These are phyloP conservation scores for Sipha flava DNA, from an alignment of 1,140 invertebrate genomes.

Conservation along the genomic window DNA sequence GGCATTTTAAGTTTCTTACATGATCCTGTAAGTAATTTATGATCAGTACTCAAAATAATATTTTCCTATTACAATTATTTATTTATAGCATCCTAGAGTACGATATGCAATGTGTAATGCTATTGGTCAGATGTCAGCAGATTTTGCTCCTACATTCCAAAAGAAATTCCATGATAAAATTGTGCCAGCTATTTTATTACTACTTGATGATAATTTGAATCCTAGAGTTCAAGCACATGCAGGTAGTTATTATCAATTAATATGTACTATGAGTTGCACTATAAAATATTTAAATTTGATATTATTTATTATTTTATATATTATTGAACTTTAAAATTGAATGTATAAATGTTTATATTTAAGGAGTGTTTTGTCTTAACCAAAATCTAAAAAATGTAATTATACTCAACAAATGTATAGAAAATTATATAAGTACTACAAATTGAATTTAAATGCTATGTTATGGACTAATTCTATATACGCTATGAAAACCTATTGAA, in stretches of 20 bases:
- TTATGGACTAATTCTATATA: no score
- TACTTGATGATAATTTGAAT: constrained; percentile 83
- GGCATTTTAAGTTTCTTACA: constrained; percentile 79
- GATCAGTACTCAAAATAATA: neutral
- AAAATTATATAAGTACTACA: no score
- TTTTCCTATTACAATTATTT: constrained; percentile 32
- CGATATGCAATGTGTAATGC: constrained; percentile 97
- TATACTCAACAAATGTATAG: no score
- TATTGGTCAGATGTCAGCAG: constrained; percentile 98
- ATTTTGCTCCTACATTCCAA: constrained; percentile 93
- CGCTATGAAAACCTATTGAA: no score
- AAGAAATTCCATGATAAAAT: constrained; percentile 96
- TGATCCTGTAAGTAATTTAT: constrained; percentile 61
- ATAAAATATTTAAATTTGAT: neutral
- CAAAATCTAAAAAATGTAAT: no score
- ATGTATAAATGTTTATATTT: no score
- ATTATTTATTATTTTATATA: neutral
- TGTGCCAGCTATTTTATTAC: constrained; percentile 76
- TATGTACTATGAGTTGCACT: neutral
- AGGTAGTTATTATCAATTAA: constrained; percentile 45
- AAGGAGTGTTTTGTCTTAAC: no score
- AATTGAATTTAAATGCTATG: no score
- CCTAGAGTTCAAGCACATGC: constrained; percentile 90
- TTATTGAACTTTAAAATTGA: no score
- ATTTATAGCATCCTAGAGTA: constrained; percentile 73